These are phyloP conservation scores for Lasioglossum marginatum DNA, from an alignment of 2,888 invertebrate genomes.

Conservation along the genomic window DNA sequence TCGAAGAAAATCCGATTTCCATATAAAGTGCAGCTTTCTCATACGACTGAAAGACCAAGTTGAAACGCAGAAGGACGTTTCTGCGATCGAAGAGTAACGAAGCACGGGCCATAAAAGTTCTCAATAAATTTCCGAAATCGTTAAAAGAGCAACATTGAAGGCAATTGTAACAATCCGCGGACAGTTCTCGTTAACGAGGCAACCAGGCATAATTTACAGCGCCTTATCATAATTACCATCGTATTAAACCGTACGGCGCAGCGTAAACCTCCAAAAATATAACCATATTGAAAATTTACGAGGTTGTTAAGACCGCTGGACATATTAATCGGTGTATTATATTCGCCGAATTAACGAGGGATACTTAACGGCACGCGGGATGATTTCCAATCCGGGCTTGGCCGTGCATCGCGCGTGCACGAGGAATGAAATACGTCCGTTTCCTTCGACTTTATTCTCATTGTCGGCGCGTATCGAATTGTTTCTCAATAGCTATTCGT, in stretches of 20 bases:
- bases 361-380: conserved; percentile 12
- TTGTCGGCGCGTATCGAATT: conserved; percentile 26
- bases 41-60: neutral
- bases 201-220: conserved; percentile 37
- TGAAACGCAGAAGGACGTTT: neutral
- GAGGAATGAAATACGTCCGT: conserved; percentile 2
- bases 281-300: conserved; percentile 47
- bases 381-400: conserved; percentile 7
- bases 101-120: neutral
- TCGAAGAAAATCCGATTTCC: neutral
- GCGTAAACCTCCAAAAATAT: conserved; percentile 38
- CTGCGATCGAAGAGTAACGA: neutral
- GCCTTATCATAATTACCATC: conserved; percentile 45
- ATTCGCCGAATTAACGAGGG: conserved; percentile 38
- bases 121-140: conserved; percentile 18
- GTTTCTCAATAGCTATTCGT: conserved; percentile 21
- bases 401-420: neutral
- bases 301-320: conserved; percentile 40
- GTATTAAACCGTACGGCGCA: conserved; percentile 17
- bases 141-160: neutral
- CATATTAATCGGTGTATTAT: conserved; percentile 44
- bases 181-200: conserved; percentile 30
- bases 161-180: conserved; percentile 48
- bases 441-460: neutral
- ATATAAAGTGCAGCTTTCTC: neutral